phyloP scores from a whole-genome alignment of 1,140 invertebrate genomes.

The Drosophila teissieri region DNA sequence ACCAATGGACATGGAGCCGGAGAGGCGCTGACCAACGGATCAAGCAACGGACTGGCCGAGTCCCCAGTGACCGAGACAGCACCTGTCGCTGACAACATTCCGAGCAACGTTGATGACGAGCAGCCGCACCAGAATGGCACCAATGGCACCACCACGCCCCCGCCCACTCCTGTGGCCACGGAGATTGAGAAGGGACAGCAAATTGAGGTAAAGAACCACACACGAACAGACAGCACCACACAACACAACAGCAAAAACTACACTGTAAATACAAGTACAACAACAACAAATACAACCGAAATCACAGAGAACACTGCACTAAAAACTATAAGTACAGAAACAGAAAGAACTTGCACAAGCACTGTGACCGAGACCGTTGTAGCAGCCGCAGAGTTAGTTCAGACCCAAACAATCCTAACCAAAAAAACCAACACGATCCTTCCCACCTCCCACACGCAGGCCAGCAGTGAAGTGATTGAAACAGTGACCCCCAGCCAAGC shows the following conservation, averaged over 20 bases:
- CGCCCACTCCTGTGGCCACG: constrained; percentile 65
- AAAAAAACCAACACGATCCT: constrained; percentile 66
- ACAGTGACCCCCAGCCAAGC: constrained; percentile 25
- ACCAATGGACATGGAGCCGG: constrained; percentile 68
- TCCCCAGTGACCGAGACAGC: constrained; percentile 59
- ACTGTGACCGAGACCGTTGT: constrained; percentile 66
- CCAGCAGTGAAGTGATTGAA: constrained; percentile 28
- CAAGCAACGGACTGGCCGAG: constrained; percentile 64
- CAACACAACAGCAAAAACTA: constrained; percentile 47
- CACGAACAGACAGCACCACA: constrained; percentile 54
- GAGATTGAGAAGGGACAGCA: constrained; percentile 77
- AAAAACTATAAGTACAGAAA: constrained; percentile 39
- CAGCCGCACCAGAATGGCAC: constrained; percentile 77
- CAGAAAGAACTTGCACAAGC: constrained; percentile 30
- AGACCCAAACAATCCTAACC: constrained; percentile 70
- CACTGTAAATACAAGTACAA: constrained; percentile 77
- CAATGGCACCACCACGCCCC: constrained; percentile 70
- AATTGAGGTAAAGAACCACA: constrained; percentile 81
- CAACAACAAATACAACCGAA: constrained; percentile 57
- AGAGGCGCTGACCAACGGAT: constrained; percentile 65
- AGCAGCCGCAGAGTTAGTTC: constrained; percentile 80
- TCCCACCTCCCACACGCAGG: constrained; percentile 61
- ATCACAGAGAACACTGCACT: constrained; percentile 47
- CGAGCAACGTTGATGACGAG: constrained; percentile 60
- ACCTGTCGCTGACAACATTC: constrained; percentile 45